Evolutionary conservation across 2,888 invertebrate genomes (phyloP).

Genomic region (Spilarctia lutea): DNA sequence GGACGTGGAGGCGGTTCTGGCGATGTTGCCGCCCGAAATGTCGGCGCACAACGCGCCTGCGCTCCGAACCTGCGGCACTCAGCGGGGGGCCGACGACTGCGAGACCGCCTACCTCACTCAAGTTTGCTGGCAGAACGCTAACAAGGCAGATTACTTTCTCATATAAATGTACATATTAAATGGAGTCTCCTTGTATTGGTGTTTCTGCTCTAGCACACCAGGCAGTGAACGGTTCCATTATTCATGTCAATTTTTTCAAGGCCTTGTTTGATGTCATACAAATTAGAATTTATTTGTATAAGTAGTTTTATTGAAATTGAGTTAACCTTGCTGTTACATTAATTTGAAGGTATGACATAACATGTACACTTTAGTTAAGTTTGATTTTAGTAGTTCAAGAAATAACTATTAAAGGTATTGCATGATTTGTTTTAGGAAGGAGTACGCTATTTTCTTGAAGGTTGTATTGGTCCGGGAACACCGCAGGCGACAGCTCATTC

Average conservation of each 20-base stretch:
- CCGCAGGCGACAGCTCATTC: too few relatives aligned
- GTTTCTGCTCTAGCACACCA: neutral
- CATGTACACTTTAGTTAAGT: neutral
- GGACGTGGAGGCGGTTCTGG: slow-evolving; percentile 75
- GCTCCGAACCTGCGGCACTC: slow-evolving; percentile 70
- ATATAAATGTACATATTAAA: slow-evolving; percentile 55
- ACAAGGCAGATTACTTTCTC: slow-evolving; percentile 72
- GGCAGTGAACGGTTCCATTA: neutral
- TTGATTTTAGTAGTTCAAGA: neutral
- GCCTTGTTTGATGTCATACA: neutral
- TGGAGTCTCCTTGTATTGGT: neutral
- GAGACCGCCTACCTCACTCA: slow-evolving; percentile 78
- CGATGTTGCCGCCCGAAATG: slow-evolving; percentile 70
- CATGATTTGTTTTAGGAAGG: too few relatives aligned
- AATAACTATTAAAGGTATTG: neutral
- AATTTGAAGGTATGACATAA: neutral
- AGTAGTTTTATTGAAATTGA: neutral
- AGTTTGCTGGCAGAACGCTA: slow-evolving; percentile 76
- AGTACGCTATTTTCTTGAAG: too few relatives aligned
- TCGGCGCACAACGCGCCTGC: slow-evolving; percentile 57
- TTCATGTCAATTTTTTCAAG: neutral
- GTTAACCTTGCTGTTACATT: neutral
- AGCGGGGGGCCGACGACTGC: slow-evolving; percentile 73
- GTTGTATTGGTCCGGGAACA: too few relatives aligned
- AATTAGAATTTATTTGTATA: neutral